These are phyloP conservation scores for Entomyzon cyanotis DNA, from an alignment of 2,113 vertebrate genomes.

Conservation along the genomic window DNA sequence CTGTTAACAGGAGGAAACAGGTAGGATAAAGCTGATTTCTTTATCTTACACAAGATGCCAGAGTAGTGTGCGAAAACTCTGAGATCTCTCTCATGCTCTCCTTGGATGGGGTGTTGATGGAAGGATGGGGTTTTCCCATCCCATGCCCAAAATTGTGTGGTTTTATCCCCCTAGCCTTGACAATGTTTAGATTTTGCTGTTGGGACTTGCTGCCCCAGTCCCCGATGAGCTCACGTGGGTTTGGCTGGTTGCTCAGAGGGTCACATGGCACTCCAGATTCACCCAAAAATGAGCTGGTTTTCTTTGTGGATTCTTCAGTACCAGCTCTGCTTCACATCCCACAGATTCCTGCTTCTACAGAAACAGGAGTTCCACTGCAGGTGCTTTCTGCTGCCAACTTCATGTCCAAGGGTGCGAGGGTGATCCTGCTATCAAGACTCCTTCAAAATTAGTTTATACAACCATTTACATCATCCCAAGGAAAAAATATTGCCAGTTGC, in stretches of 20 bases:
- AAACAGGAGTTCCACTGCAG: background rate
- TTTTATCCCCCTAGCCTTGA: background rate
- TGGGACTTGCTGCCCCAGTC: background rate
- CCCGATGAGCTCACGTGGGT: accelerated
- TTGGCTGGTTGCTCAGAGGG: background rate
- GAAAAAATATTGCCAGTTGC: background rate
- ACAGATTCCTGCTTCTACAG: background rate
- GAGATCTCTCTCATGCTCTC: background rate
- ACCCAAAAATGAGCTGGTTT: accelerated
- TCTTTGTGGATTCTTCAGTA: background rate
- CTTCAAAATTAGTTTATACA: background rate
- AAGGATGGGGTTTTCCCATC: background rate
- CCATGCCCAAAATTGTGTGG: background rate
- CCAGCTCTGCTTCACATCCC: background rate
- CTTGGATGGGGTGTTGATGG: too few relatives aligned
- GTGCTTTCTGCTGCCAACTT: background rate
- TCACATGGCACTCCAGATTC: background rate
- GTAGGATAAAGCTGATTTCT: background rate
- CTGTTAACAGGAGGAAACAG: background rate
- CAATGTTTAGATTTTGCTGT: background rate
- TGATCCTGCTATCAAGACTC: background rate
- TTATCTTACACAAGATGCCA: background rate
- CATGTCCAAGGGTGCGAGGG: accelerated
- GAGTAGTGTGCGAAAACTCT: accelerated
- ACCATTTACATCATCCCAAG: background rate